A percentile compares a stretch with the other conserved stretches of the same genome.
Evolutionary conservation across 2,888 invertebrate genomes (phyloP).

Genomic region (Chouioia cunea): DNA sequence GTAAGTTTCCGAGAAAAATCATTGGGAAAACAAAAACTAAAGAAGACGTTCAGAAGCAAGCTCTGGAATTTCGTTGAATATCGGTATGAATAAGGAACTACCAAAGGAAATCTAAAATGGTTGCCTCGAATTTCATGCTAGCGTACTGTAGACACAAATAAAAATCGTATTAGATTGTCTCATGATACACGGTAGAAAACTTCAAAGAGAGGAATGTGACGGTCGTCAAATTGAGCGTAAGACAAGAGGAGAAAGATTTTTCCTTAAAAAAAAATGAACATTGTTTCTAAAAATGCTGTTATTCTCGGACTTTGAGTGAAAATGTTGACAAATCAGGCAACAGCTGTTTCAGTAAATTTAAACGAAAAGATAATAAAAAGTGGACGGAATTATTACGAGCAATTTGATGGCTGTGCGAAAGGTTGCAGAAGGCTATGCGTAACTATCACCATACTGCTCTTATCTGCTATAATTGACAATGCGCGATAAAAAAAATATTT

Average conservation of each 20-base stretch:
- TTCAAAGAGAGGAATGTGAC: background rate
- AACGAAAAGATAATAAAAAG: no score
- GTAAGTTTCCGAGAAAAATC: no score
- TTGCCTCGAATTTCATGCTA: constrained; percentile 33
- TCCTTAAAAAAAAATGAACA: background rate
- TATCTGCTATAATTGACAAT: constrained; percentile 16
- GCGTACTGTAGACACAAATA: constrained; percentile 5
- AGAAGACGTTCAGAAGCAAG: constrained; percentile 30
- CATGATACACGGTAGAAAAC: background rate
- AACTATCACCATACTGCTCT: constrained; percentile 31
- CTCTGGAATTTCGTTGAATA: constrained; percentile 26
- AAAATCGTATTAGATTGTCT: constrained; percentile 32
- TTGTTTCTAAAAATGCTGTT: constrained; percentile 19
- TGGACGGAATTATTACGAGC: background rate
- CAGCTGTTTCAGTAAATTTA: no score
- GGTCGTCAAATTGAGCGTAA: background rate
- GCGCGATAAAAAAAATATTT: constrained; percentile 12
- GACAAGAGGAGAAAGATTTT: background rate
- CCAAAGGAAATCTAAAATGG: constrained; percentile 1
- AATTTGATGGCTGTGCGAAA: background rate
- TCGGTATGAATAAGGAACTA: constrained; percentile 6
- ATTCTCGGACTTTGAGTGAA: background rate
- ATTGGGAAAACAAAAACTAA: background rate
- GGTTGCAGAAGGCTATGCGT: constrained; percentile 5
- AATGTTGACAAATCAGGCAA: no score